A percentile compares a stretch with the other conserved stretches of the same genome.
These are phyloP conservation scores for Mormyrus hasselquistii DNA, from an alignment of 2,797 vertebrate genomes.

Conservation along the genomic window DNA sequence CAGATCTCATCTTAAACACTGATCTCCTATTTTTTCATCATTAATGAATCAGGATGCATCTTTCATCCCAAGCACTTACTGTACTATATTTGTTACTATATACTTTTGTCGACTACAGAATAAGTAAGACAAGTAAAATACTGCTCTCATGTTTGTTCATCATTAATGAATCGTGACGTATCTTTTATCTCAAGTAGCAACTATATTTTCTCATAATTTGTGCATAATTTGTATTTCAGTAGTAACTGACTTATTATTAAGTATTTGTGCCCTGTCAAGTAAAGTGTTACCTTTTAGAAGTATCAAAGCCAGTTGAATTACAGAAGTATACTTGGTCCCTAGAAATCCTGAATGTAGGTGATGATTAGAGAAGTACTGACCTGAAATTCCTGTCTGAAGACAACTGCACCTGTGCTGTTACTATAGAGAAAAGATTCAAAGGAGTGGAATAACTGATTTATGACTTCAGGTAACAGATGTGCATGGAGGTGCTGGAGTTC, in stretches of 20 bases:
- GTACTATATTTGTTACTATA: not conserved
- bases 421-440: not conserved
- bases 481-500: not conserved
- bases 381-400: slow-evolving; percentile 1
- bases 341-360: not conserved
- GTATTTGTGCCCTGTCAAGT: not conserved
- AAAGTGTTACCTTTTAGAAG: no score
- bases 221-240: not conserved
- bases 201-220: not conserved
- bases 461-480: not conserved
- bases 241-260: not conserved
- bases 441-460: slow-evolving; percentile 2
- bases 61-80: not conserved
- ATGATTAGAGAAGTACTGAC: not conserved
- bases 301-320: not conserved
- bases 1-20: not conserved
- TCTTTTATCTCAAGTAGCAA: not conserved
- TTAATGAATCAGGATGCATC: not conserved
- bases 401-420: slow-evolving; percentile 12
- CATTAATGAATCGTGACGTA: not conserved
- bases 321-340: not conserved
- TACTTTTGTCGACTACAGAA: no score
- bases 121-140: not conserved
- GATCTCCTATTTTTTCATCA: not conserved
- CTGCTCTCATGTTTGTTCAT: not conserved